Conservation (phyloP, 2,888 invertebrate species). For the Tuta absoluta region DNA sequence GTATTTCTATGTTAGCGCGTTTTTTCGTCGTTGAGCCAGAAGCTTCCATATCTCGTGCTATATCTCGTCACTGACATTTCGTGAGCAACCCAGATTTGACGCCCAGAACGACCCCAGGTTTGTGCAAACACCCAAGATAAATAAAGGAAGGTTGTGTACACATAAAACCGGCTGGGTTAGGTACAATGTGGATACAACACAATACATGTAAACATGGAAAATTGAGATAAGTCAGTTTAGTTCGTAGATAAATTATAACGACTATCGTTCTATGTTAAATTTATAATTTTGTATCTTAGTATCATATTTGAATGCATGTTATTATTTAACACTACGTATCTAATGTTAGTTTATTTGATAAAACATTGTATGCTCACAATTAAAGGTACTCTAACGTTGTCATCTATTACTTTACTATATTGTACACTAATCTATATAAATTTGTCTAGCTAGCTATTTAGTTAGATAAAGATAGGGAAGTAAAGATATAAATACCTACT, state of each 20-base stretch:
- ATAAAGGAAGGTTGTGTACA: conserved; percentile 58
- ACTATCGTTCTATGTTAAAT: not conserved
- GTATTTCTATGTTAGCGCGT: no score
- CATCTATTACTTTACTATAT: not conserved
- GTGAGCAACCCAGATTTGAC: no score
- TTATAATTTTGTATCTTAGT: conserved; percentile 5
- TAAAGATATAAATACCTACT: no score
- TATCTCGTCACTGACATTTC: no score
- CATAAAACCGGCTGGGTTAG: conserved; percentile 52
- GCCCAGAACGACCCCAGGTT: conserved; percentile 58
- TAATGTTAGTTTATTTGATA: not conserved
- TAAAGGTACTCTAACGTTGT: not conserved
- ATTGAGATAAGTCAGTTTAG: conserved; percentile 36
- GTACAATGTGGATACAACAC: conserved; percentile 34
- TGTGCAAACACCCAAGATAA: conserved; percentile 66
- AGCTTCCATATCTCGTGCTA: no score
- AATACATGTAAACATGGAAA: conserved; percentile 30
- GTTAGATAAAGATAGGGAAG: no score
- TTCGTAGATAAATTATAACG: conserved; percentile 11
- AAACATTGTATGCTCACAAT: not conserved
- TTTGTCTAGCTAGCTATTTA: no score
- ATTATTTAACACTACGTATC: not conserved
- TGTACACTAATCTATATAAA: no score
- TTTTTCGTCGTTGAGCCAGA: no score
- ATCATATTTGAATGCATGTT: not conserved